Percentiles rank a stretch among this genome's conserved stretches.
These are phyloP conservation scores for Myrmecophaga tridactyla DNA, from an alignment of 2,113 vertebrate species.

Conservation along the genomic window DNA sequence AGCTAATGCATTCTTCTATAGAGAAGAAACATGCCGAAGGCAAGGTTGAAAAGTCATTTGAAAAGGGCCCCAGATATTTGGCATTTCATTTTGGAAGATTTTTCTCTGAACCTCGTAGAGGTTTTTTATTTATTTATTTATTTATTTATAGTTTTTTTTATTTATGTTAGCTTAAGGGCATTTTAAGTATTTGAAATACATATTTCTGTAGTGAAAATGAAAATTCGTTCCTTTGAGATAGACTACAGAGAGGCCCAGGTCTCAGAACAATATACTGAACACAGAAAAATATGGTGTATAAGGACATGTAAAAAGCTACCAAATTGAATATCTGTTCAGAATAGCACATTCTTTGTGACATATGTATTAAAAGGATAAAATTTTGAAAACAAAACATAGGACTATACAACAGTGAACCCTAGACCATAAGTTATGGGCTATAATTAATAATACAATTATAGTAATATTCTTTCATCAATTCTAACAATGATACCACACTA, in stretches of 20 bases:
- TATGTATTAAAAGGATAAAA: too few species aligned
- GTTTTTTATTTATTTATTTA: conserved; percentile 33
- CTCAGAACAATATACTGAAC: conserved; percentile 54
- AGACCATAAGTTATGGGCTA: too few species aligned
- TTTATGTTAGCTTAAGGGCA: conserved; percentile 53
- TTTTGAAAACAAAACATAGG: too few species aligned
- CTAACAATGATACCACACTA: too few species aligned
- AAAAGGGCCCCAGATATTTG: conserved; percentile 30
- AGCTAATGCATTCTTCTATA: background rate
- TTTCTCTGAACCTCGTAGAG: conserved; percentile 44
- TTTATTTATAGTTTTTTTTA: conserved; percentile 14
- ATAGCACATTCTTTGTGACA: background rate
- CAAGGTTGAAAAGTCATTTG: conserved; percentile 47
- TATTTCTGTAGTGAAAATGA: conserved; percentile 63
- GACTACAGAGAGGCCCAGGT: conserved; percentile 26
- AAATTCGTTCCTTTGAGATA: conserved; percentile 58
- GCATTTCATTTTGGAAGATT: background rate
- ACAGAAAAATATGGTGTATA: background rate
- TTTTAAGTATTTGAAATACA: conserved; percentile 66
- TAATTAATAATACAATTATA: too few species aligned
- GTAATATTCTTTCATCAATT: too few species aligned
- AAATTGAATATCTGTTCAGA: background rate
- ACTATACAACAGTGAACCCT: too few species aligned
- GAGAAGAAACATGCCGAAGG: conserved; percentile 31
- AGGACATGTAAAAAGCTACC: background rate